Percentiles rank a stretch among this genome's conserved stretches.
Evolutionary conservation across 1,140 invertebrate species (phyloP).

Genomic region (Diabrotica virgifera): DNA sequence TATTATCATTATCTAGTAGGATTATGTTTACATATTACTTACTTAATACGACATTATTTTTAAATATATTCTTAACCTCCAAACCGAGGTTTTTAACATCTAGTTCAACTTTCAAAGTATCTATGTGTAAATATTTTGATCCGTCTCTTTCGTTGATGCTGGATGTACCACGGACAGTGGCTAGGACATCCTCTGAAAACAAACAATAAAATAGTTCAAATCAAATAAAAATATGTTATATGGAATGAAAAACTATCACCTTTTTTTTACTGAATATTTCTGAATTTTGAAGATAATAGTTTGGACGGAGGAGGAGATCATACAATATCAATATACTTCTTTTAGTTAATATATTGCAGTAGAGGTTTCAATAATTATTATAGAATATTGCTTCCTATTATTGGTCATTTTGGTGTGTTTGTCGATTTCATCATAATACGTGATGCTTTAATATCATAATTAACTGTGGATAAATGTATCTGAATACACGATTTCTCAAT

Average conservation of each 20-base stretch:
- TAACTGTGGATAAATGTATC: no score
- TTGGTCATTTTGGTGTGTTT: no score
- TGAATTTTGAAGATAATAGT: neutral
- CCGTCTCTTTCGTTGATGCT: constrained; percentile 51
- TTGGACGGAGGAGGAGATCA: neutral
- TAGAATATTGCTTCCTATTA: no score
- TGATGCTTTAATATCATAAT: no score
- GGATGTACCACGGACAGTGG: constrained; percentile 59
- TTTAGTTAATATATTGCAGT: no score
- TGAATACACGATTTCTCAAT: no score
- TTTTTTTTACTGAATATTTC: neutral
- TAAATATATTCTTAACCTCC: constrained; percentile 65
- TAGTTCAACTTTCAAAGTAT: constrained; percentile 60
- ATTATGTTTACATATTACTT: constrained; percentile 44
- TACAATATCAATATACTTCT: no score
- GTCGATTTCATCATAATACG: no score
- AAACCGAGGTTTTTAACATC: constrained; percentile 63
- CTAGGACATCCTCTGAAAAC: constrained; percentile 57
- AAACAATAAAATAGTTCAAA: neutral
- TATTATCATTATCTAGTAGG: no score
- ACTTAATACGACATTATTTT: constrained; percentile 70
- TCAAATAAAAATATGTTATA: constrained; percentile 6
- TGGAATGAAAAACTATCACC: neutral
- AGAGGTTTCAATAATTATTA: no score
- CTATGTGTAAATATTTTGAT: constrained; percentile 60